A percentile compares a stretch with the other conserved stretches of the same genome.
Conservation (phyloP, 92 coral and sea anemone genomes). For the Actinostola sp. region DNA sequence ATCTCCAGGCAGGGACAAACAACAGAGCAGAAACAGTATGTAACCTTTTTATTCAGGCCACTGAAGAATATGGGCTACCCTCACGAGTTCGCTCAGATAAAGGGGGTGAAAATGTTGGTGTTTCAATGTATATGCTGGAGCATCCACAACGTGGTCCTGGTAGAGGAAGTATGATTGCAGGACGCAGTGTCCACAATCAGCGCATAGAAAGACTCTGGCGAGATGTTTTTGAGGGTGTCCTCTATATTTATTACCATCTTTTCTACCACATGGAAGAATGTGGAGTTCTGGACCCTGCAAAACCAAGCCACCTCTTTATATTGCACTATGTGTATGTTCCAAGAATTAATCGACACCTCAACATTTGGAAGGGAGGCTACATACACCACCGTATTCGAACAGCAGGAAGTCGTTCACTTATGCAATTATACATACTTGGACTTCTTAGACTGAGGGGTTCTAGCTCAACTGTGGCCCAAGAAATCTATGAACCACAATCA, state of each 20-base stretch:
- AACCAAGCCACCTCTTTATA: constrained; percentile 30
- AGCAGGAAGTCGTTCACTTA: constrained; percentile 56
- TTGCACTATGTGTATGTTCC: constrained; percentile 57
- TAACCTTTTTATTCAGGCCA: neutral
- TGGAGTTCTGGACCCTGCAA: constrained; percentile 22
- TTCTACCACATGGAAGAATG: constrained; percentile 41
- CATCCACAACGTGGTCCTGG: neutral
- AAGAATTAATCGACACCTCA: constrained; percentile 49
- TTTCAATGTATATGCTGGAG: neutral
- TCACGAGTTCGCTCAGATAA: neutral
- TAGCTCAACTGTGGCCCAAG: too few species aligned
- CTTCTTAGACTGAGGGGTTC: constrained; percentile 39
- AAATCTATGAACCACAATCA: too few species aligned
- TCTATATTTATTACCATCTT: constrained; percentile 34
- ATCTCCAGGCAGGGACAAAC: neutral
- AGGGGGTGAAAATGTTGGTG: neutral
- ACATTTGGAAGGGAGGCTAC: constrained; percentile 49
- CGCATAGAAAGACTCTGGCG: constrained; percentile 43
- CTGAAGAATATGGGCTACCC: neutral
- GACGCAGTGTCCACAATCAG: constrained; percentile 36
- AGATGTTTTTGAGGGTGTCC: constrained; percentile 40
- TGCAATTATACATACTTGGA: constrained; percentile 57
- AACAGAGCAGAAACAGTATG: neutral
- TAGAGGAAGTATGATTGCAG: neutral
- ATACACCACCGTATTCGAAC: constrained; percentile 55